Evolutionary conservation across 2,113 vertebrate species (phyloP).

Genomic region (Neopipo cinnamomea): DNA sequence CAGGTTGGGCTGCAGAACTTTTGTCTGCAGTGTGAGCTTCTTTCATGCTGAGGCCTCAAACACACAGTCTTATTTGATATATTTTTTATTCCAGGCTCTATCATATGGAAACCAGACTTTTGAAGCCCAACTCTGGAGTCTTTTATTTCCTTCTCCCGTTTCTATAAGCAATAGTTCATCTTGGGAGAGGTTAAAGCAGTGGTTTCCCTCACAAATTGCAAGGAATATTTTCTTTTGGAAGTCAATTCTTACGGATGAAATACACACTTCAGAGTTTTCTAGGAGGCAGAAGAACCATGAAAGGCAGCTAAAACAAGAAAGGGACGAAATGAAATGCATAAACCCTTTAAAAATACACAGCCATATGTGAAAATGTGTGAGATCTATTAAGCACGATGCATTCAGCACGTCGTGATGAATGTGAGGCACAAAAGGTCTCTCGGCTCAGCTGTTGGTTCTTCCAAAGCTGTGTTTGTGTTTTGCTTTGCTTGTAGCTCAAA

Average conservation of each 20-base stretch:
- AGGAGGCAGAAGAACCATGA: background rate
- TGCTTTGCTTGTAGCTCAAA: background rate
- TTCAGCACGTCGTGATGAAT: background rate
- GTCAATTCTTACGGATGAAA: background rate
- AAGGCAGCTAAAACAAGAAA: slow-evolving; percentile 1
- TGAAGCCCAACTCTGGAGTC: background rate
- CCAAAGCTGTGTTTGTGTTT: background rate
- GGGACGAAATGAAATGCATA: background rate
- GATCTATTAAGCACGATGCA: background rate
- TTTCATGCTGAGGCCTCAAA: background rate
- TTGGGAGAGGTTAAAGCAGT: background rate
- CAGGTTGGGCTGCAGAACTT: background rate
- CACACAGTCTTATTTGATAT: background rate
- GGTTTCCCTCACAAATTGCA: background rate
- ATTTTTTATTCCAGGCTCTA: background rate
- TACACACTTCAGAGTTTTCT: background rate
- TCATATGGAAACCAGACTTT: background rate
- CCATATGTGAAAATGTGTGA: background rate
- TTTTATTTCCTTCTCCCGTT: background rate
- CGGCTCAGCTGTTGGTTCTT: slow-evolving; percentile 18
- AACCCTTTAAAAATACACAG: background rate
- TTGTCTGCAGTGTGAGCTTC: background rate
- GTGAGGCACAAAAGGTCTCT: background rate
- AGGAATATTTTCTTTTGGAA: background rate
- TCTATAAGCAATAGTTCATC: background rate